Evolutionary conservation across 2,888 invertebrate species (phyloP).

Genomic region (Platycnemis pennipes): DNA sequence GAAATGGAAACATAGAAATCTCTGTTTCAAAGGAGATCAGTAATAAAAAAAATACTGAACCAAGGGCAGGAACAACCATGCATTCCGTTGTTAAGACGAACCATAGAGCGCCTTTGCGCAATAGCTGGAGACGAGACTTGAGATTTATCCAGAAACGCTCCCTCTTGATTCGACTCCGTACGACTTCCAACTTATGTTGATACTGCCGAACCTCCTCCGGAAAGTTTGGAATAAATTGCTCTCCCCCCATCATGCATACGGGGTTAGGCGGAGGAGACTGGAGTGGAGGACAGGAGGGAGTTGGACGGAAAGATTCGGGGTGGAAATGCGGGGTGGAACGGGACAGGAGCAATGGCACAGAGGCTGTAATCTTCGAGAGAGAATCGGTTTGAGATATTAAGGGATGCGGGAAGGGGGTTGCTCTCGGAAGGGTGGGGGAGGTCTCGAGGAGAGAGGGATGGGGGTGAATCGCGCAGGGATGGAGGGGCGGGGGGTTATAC

Average conservation of each 20-base stretch:
- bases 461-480: neutral
- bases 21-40: neutral
- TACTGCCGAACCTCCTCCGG: neutral
- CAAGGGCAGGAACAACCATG: neutral
- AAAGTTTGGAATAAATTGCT: conserved; percentile 39
- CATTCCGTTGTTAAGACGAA: neutral
- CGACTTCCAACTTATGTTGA: conserved; percentile 17
- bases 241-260: neutral
- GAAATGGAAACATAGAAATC: neutral
- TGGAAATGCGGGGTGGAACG: neutral
- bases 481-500: neutral
- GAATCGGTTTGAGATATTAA: conserved; percentile 33
- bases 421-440: neutral
- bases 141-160: neutral
- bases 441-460: too few relatives aligned
- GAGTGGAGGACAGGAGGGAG: neutral
- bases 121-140: neutral
- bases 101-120: conserved; percentile 13
- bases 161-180: neutral
- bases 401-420: neutral
- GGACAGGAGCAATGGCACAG: conserved; percentile 8
- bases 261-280: neutral
- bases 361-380: conserved; percentile 31
- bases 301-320: neutral
- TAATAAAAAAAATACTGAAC: neutral